Conservation (phyloP, 2,113 vertebrate genomes). For the Hippolais icterina region DNA sequence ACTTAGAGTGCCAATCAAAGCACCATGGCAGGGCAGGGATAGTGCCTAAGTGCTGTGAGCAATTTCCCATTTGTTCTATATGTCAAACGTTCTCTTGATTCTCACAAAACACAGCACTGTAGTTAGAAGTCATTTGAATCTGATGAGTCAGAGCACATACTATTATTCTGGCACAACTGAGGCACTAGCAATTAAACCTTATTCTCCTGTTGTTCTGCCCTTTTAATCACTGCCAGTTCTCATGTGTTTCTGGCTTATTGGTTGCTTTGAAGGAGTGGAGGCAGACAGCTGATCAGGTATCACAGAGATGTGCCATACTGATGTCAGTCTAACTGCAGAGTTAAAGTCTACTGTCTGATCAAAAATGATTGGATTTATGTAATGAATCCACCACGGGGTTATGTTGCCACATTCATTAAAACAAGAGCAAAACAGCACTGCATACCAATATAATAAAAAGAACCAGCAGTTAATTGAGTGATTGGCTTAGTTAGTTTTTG, state of each 20-base stretch:
- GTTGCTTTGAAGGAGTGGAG: neutral
- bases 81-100: neutral
- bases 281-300: neutral
- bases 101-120: neutral
- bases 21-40: neutral
- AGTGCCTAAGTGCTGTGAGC: neutral
- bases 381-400: neutral
- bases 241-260: neutral
- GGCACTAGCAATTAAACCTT: constrained; percentile 33
- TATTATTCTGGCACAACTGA: neutral
- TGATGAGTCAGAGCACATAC: constrained; percentile 24
- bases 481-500: neutral
- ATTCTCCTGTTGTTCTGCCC: constrained; percentile 7
- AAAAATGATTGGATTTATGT: neutral
- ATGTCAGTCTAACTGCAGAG: neutral
- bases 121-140: neutral
- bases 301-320: neutral
- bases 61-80: neutral
- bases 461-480: neutral
- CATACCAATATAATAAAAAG: neutral
- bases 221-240: constrained; percentile 9
- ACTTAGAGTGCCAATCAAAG: neutral
- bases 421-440: neutral
- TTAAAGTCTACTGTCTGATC: neutral
- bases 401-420: neutral